Evolutionary conservation across 2,797 vertebrate species (phyloP), one percentile per base, ranked within the genome.

Genomic region (Eremophila alpestris): DNA sequence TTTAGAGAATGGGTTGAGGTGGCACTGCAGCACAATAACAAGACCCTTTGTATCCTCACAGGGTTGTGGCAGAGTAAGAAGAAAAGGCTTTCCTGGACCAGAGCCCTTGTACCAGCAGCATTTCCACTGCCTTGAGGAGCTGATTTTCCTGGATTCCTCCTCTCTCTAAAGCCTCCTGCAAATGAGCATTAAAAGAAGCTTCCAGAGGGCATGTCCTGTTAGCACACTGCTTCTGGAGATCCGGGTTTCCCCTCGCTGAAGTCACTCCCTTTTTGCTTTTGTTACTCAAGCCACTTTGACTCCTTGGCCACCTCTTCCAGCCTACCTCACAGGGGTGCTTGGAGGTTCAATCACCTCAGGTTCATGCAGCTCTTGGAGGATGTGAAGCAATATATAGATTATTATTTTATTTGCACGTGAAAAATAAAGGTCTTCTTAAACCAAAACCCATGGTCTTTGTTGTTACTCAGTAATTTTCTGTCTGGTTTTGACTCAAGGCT

Each of bases 271-370:
- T 80, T 84, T 84, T 64, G 77, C 94, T 96, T 94, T 52, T 40
- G 78, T 71, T 45, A 78, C 85, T 59, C 78, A n/a, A 94, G 76
- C 85, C 87, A 63, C 90, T 83, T 88, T 46, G 75, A 43, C 62
- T 91, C 40, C 41, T 83, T 87, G 60, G 90, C 71, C 43, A 20
- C 78, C 30, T 89, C 1, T 95, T 87, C 83, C 95, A 96, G 87
- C 90, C 94, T 97, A 96, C 96, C 96, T 97, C 95, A 94, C 92
- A 1, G 83, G 75, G 86, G 58, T 79, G 81, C 88, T 92, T 62
- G 80, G 83, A 71, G 84, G 24, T 69, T 94, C 81, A 77, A 52
- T 93, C 92, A 49, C n/a, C 78, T 91, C 85, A 55, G 68, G 67
- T 27, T 94, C 86, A 73, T 89, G 70, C 77, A 90, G 70, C 67